These are phyloP conservation scores for Balearica regulorum DNA, from an alignment of 2,797 vertebrate genomes.

Conservation along the genomic window DNA sequence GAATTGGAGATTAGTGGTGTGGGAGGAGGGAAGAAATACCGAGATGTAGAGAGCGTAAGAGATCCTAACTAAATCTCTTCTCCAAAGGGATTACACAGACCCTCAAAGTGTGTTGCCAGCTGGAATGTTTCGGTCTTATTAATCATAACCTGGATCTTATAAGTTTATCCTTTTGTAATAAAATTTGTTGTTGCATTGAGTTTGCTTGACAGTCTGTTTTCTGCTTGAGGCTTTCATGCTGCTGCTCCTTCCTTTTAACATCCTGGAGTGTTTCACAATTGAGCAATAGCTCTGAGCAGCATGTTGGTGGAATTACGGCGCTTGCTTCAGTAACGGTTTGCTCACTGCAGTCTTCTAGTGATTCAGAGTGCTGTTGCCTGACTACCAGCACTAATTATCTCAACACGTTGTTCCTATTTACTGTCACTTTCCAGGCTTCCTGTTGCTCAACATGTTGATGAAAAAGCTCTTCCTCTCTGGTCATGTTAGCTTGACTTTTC, in stretches of 20 bases:
- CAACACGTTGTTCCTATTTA: slow-evolving; percentile 66
- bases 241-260: slow-evolving; percentile 21
- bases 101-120: neutral
- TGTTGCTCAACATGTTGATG: slow-evolving; percentile 50
- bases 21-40: neutral
- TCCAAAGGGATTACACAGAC: neutral
- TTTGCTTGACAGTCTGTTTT: neutral
- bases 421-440: slow-evolving; percentile 65
- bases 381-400: slow-evolving; percentile 63
- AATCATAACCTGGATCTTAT: neutral
- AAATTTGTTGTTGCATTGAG: neutral
- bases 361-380: slow-evolving; percentile 62
- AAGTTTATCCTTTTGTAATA: neutral
- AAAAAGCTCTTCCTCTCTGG: slow-evolving; percentile 46
- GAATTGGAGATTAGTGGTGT: neutral
- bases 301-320: slow-evolving; percentile 12
- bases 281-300: slow-evolving; percentile 48
- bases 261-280: slow-evolving; percentile 35
- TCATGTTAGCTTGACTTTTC: slow-evolving; percentile 8
- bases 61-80: neutral
- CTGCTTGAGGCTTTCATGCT: slow-evolving; percentile 31
- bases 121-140: neutral
- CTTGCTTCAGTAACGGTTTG: slow-evolving; percentile 34
- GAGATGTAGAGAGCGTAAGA: accelerated
- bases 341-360: slow-evolving; percentile 9